phyloP scores from a whole-genome alignment of 2,113 vertebrate genomes.

The Archocentrus centrarchus region DNA sequence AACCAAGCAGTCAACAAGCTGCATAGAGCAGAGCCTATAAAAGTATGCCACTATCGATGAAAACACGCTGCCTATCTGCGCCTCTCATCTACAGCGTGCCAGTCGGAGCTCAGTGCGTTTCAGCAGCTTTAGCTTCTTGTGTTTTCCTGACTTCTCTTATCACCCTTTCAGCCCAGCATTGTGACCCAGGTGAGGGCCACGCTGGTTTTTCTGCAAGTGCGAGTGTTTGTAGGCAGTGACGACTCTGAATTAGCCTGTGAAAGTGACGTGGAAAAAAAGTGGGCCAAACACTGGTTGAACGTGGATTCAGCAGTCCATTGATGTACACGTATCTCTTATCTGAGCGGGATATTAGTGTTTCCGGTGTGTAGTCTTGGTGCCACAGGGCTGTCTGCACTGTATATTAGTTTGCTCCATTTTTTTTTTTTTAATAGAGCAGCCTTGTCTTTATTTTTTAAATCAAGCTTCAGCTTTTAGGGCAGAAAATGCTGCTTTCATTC shows the following conservation, averaged over 20 bases:
- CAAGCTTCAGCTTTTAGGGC: constrained; percentile 61
- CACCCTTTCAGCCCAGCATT: neutral
- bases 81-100: neutral
- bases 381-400: constrained; percentile 61
- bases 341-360: constrained; percentile 48
- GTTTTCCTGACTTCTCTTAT: neutral
- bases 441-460: constrained; percentile 64
- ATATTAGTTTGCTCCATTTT: constrained; percentile 14
- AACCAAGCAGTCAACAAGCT: constrained; percentile 28
- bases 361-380: constrained; percentile 34
- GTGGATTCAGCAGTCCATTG: constrained; percentile 4
- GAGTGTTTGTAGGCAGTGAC: neutral
- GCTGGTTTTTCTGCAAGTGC: neutral
- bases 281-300: constrained; percentile 33
- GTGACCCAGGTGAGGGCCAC: constrained; percentile 23
- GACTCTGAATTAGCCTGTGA: constrained; percentile 1
- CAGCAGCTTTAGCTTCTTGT: neutral
- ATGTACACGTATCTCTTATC: constrained; percentile 31
- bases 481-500: constrained; percentile 63
- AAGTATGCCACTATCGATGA: constrained; percentile 7
- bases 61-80: constrained; percentile 16
- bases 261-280: constrained; percentile 12
- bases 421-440: constrained; percentile 16
- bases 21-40: constrained; percentile 2
- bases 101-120: neutral